These are phyloP conservation scores for Paedocypris sp. DNA, from an alignment of 2,113 vertebrate genomes.

Conservation along the genomic window DNA sequence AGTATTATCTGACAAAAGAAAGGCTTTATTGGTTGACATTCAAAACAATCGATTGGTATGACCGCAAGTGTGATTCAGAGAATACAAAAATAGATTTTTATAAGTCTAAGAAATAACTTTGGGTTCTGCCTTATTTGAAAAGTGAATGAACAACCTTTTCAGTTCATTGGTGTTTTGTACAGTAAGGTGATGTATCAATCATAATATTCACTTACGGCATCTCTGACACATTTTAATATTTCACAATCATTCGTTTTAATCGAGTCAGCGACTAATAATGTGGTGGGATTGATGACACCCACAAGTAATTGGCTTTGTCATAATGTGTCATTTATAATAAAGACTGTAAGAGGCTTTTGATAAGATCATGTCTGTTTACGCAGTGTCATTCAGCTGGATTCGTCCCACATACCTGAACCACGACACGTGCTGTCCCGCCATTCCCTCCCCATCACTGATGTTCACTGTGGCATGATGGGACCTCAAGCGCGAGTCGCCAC, in stretches of 20 bases:
- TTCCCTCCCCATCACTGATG: slow-evolving; percentile 86
- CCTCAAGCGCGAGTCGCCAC: slow-evolving; percentile 75
- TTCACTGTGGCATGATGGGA: slow-evolving; percentile 86
- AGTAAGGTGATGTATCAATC: neutral
- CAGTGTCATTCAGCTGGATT: slow-evolving; percentile 81
- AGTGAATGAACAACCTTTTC: neutral
- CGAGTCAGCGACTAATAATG: neutral
- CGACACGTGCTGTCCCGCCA: slow-evolving; percentile 82
- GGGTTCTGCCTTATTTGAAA: neutral
- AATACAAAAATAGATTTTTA: too few relatives aligned
- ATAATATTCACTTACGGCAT: neutral
- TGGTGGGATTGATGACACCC: neutral
- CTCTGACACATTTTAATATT: neutral
- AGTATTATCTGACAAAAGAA: too few relatives aligned
- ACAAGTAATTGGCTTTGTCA: neutral
- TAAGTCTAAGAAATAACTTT: too few relatives aligned
- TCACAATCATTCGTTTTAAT: slow-evolving; percentile 8
- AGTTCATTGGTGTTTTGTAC: neutral
- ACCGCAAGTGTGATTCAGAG: too few relatives aligned
- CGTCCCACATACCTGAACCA: slow-evolving; percentile 66
- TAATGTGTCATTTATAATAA: neutral
- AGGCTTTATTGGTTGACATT: too few relatives aligned
- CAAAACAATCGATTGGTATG: too few relatives aligned
- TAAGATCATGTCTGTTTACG: neutral
- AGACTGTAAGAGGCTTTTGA: neutral